Evolutionary conservation across 2,888 invertebrate genomes (phyloP).

Genomic region (Lacanobia oleracea): DNA sequence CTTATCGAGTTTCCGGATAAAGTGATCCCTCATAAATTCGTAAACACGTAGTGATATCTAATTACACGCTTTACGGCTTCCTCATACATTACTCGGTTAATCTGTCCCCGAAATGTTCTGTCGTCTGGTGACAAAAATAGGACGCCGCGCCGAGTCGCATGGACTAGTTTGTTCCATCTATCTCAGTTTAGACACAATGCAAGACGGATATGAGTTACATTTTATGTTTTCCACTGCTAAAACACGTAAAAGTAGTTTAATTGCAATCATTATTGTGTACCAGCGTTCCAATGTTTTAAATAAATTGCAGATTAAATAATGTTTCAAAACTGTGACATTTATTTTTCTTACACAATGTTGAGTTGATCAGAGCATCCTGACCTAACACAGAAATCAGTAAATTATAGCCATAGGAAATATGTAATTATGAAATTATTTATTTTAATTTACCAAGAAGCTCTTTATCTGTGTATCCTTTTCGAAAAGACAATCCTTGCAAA

Average conservation of each 20-base stretch:
- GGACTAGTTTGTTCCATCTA: constrained; percentile 29
- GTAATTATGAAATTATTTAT: too few relatives aligned
- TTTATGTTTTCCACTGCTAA: neutral
- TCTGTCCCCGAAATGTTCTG: constrained; percentile 47
- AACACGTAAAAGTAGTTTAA: neutral
- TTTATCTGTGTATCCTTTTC: neutral
- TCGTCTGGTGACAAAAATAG: constrained; percentile 43
- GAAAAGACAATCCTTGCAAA: neutral
- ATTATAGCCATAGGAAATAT: neutral
- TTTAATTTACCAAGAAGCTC: neutral
- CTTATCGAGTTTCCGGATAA: constrained; percentile 43
- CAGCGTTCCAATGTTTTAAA: neutral
- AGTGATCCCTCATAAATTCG: constrained; percentile 47
- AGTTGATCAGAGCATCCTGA: neutral
- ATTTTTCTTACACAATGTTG: neutral
- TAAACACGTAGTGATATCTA: constrained; percentile 38
- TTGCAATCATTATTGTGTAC: neutral
- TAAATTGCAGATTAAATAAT: too few relatives aligned
- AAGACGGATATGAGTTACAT: constrained; percentile 21
- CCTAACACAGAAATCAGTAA: neutral
- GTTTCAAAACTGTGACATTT: too few relatives aligned
- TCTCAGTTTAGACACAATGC: constrained; percentile 42
- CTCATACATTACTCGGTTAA: constrained; percentile 43
- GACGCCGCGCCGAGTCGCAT: constrained; percentile 9
- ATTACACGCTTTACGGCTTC: constrained; percentile 40